Base-by-base conservation (phyloP, 2,797 vertebrate genomes). In the Hoplostethus mediterraneus region DNA sequence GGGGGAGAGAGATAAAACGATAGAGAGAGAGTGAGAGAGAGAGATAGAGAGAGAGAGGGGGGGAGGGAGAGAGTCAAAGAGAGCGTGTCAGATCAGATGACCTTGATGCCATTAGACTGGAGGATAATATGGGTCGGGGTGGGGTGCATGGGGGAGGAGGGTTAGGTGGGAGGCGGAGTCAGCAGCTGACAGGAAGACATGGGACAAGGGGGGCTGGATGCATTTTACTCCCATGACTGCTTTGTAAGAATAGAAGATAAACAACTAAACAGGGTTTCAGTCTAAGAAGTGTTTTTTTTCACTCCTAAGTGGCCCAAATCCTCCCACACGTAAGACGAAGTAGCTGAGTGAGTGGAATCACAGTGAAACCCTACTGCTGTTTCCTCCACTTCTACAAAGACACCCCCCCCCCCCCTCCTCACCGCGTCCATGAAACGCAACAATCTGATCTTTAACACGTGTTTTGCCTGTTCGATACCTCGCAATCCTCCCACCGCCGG, bases 61-160 rank as follows among this genome's bases (percentile, higher is more conserved):
- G 8, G 12, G 42, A 44, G 33, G 6, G 33, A 33, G 33, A 55
- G 55, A 75, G 65, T 67, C 54, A 73, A 13, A 33, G 63, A 25
- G 56, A 52, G 82, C 67, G 66, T 79, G 78, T 83, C 83, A 86
- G 78, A 88, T 86, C 81, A 81, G 84, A 90, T 91, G 90, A 91
- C 91, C 93, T 92, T 94, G 90, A 92, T 93, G 83, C 71, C 80
- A 83, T 90, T 86, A 83, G 82, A 82, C 81, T 75, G 73, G 82
- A 76, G 82, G 87, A 81, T 73, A 76, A 58, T 53, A 68, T 66
- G 61, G 66, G 63, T 49, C 71, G 56, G 52, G 33, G 65, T 55
- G 69, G 71, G 69, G 64, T 21, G 21, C 1, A 71, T 48, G 31
- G 63, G 47, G 73, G 74, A 69, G 40, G 48, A 45, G 38, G 69